Evolutionary conservation across 2,113 vertebrate genomes (phyloP).

Genomic region (Phalacrocorax brasilianus): DNA sequence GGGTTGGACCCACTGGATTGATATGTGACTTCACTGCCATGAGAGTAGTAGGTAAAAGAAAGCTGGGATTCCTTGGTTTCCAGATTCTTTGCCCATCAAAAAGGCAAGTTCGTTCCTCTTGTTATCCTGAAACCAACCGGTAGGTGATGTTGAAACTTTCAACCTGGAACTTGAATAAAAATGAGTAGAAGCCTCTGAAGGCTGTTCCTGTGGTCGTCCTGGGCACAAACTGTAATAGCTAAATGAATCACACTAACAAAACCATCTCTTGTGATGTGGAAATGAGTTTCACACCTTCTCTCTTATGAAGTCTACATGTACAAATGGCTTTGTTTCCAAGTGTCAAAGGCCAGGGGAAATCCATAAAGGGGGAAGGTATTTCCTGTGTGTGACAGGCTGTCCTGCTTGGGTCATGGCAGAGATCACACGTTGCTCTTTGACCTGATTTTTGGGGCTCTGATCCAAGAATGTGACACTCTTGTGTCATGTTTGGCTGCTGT

Average conservation of each 20-base stretch:
- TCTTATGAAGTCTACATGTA: not conserved
- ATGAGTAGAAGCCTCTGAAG: not conserved
- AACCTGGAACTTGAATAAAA: not conserved
- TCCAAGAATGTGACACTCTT: not conserved
- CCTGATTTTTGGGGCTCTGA: not conserved
- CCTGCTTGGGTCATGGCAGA: not conserved
- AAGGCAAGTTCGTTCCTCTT: not conserved
- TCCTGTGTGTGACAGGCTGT: conserved; percentile 30
- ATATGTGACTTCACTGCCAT: not conserved
- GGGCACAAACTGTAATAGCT: not conserved
- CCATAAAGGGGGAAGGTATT: not conserved
- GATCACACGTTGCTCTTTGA: not conserved
- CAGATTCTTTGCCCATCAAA: not conserved
- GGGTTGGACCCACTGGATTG: not conserved
- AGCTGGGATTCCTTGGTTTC: not conserved
- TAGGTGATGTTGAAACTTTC: not conserved
- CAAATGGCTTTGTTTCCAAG: conserved; percentile 13
- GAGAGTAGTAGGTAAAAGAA: not conserved
- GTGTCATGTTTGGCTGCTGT: not conserved
- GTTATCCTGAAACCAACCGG: not conserved
- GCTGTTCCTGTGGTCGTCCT: not conserved
- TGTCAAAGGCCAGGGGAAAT: conserved; percentile 18
- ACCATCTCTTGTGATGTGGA: not conserved
- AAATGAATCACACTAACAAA: not conserved
- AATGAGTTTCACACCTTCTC: not conserved